Base-by-base conservation (phyloP, 2,797 vertebrate species). In the Rhinogobio ventralis region DNA sequence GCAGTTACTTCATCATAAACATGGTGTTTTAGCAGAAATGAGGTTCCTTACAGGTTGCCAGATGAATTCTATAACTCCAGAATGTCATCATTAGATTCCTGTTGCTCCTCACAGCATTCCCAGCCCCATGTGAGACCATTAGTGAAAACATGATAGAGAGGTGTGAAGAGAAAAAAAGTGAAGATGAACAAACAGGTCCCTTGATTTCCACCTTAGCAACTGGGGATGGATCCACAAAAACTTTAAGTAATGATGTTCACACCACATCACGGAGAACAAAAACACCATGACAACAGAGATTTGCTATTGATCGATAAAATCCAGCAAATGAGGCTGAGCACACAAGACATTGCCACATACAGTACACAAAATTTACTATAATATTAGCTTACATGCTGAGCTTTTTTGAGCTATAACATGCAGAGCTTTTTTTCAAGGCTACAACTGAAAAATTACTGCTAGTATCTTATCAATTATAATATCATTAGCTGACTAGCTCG, bases 111-210 rank as follows among this genome's bases (percentile, higher is more conserved):
- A 46, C 46, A n/a, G 28, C 74, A 53, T 79, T 74, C 78, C 45
- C 60, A 72, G 64, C 28, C 42, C 67, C 83, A 45, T 20, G 55
- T 78, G 82, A 80, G 66, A 85, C 73, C 81, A 84, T 88, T 89
- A 88, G 81, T 60, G 30, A 53, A 66, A 62, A 67, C 28, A 66
- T 69, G 66, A 85, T 45, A 42, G 45, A 87, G 42, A 60, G 51
- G 30, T 79, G n/a, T 30, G 57, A 28, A 53, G 75, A 45, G 13
- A 45, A 74, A 72, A 81, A 81, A 83, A 49, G 39, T 66, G 62
- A 79, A 78, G 84, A 79, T 77, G 75, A 86, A 86, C 62, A 84
- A 86, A 87, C 55, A 19, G 79, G 71, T 64, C 36, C 72, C 69
- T 39, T 62, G 51, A 78, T 62, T 71, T 75, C 53, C 55, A 71